phyloP scores from a whole-genome alignment of 35 echinoderm and acorn worm species.

The Hemicentrotus pulcherrimus region DNA sequence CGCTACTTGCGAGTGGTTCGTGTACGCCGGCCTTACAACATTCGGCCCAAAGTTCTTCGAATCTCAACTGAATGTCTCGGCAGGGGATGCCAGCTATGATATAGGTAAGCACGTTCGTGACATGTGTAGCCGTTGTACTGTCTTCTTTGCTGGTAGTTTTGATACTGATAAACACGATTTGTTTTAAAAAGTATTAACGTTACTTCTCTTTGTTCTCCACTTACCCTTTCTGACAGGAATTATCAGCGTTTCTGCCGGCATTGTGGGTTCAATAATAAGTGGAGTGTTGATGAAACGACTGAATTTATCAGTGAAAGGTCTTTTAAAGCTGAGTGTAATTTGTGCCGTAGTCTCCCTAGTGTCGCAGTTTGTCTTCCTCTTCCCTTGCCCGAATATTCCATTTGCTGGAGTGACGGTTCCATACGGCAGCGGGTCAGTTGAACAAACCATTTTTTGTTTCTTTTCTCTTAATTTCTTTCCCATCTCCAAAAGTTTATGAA shows the following conservation, averaged over 20 bases:
- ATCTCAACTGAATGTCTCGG: constrained; percentile 62
- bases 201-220: neutral
- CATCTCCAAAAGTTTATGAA: too few relatives aligned
- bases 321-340: constrained; percentile 66
- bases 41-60: constrained; percentile 84
- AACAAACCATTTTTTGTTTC: neutral
- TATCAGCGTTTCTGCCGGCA: constrained; percentile 55
- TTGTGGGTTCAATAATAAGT: constrained; percentile 59
- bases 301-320: constrained; percentile 63
- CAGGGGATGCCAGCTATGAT: constrained; percentile 58
- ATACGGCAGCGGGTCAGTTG: constrained; percentile 29
- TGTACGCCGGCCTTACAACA: constrained; percentile 61
- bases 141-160: too few relatives aligned
- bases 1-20: constrained; percentile 57
- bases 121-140: too few relatives aligned
- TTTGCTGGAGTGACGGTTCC: constrained; percentile 81
- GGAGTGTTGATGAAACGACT: constrained; percentile 68
- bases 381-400: constrained; percentile 51
- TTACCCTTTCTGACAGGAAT: neutral
- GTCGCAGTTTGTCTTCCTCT: constrained; percentile 51
- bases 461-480: too few relatives aligned
- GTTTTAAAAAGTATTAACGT: too few relatives aligned
- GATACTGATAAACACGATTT: too few relatives aligned
- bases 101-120: constrained; percentile 37
- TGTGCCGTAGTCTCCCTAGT: constrained; percentile 61